Base-by-base conservation (phyloP, 1,140 invertebrate species). In the Idris sp. region DNA sequence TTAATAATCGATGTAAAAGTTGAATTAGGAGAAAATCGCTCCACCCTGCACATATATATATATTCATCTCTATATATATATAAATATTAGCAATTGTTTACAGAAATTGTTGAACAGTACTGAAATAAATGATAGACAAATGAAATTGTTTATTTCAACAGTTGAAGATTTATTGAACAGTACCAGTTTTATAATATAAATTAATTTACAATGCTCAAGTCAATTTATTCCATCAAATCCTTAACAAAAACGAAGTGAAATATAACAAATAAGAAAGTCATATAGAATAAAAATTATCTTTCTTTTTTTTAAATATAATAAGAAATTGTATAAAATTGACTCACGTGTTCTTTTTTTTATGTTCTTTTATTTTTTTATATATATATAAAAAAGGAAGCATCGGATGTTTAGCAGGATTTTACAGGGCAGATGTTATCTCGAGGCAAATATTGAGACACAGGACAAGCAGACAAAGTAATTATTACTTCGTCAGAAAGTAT, bases 1-100 rank as follows among this genome's bases (percentile, higher is more conserved):
- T 35, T 79, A 84, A 81, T 76, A 74, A 81, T 83, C 62, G 78
- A 79, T 77, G 74, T 84, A 83, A 76, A 81, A 53, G 64, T 81
- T 82, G 51, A 69, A 71, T 82, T 41, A 82, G 2, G 6, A 81
- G 71, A 76, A 75, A 76, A 73, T 61, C 69, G 72, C 77, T 81
- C 48, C 74, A 61, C 54, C 41, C 54, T 58, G 64, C 44, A 67
- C 25, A 41, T 49, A 30, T 54, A 74, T 59, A n/a, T n/a, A n/a
- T n/a, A n/a, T n/a, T n/a, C n/a, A n/a, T n/a, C n/a, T n/a, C n/a
- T n/a, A n/a, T n/a, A n/a, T n/a, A n/a, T n/a, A n/a, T n/a, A n/a
- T n/a, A n/a, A 67, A n/a, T 41, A 41, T 22, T 22, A 22, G 19
- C 19, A 22, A 22, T 4, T 22, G 19, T 22, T 22, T 6, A 22